Conservation (phyloP, 2,888 invertebrate species). For the Conomelus anceps region DNA sequence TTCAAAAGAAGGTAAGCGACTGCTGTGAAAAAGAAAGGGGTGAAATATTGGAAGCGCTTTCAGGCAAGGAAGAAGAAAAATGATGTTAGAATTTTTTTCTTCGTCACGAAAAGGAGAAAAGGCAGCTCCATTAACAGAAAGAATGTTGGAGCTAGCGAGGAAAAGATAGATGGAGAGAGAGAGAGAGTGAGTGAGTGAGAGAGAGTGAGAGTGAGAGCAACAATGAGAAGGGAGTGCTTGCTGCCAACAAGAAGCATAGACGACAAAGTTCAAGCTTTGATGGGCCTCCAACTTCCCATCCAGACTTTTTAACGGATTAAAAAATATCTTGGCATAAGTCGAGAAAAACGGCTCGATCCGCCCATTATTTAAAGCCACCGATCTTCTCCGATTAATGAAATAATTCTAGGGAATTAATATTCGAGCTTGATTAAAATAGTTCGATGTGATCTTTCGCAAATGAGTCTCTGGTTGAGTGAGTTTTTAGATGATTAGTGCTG, state of each 20-base stretch:
- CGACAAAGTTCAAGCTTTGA: neutral
- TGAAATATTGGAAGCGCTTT: neutral
- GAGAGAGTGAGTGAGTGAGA: neutral
- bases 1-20: neutral
- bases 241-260: neutral
- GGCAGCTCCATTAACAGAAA: neutral
- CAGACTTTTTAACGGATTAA: neutral
- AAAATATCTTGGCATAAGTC: neutral
- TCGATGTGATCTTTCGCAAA: neutral
- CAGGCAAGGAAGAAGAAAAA: neutral
- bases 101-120: neutral
- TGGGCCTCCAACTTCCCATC: neutral
- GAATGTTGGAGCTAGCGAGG: neutral
- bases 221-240: too few relatives aligned
- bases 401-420: neutral
- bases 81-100: neutral
- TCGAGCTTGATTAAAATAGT: neutral
- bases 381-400: neutral
- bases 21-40: neutral
- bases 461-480: too few relatives aligned
- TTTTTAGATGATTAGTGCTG: neutral
- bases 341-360: neutral
- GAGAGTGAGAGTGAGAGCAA: neutral
- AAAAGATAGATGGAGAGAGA: neutral
- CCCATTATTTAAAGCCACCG: neutral